Evolutionary conservation across 2,888 invertebrate species (phyloP), one percentile per base, ranked within the genome.

Genomic region (Apocheima hispidaria): DNA sequence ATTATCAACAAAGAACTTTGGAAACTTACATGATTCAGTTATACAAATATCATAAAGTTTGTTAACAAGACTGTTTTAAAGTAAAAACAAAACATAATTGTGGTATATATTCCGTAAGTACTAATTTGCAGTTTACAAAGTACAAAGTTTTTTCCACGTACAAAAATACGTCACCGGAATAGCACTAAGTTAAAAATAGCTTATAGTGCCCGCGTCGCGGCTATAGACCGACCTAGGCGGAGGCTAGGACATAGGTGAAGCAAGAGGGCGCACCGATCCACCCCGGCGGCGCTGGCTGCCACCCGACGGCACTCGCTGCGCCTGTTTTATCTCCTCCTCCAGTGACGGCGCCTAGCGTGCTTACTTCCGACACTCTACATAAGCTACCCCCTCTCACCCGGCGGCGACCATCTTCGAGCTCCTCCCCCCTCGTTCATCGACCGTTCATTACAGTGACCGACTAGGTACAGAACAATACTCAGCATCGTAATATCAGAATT

Each of bases 171-270:
- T 12, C 21, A 4, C 4, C 9, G 9, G 12, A 26, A 18, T 46
- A 20, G 46, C 18, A 30, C 20, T 30, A 5, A 12, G 26, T 41
- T 56, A 65, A 35, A 44, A 44, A 36, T 33, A 48, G 33, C 20
- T 33, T 21, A 23, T 23, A 35, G 44, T 26, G 23, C 65, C 63
- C 69, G 71, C 70, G 68, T 30, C 44, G 26, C 18, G 26, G 33
- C 4, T 23, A n/a, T 16, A 48, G 48, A 33, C 59, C 28, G 40
- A 60, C 26, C 53, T 54, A 60, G 52, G 33, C 59, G 23, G 38
- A 49, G 21, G 56, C 38, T 40, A 48, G 46, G 40, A 21, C 33
- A 40, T 40, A 30, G 48, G 44, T 52, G 46, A 53, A 40, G 20
- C 46, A 20, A 16, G 43, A 23, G 57, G 14, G 43, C n/a, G 38